These are phyloP conservation scores for Drosophila limbata DNA, from an alignment of 2,888 invertebrate genomes.

Conservation along the genomic window DNA sequence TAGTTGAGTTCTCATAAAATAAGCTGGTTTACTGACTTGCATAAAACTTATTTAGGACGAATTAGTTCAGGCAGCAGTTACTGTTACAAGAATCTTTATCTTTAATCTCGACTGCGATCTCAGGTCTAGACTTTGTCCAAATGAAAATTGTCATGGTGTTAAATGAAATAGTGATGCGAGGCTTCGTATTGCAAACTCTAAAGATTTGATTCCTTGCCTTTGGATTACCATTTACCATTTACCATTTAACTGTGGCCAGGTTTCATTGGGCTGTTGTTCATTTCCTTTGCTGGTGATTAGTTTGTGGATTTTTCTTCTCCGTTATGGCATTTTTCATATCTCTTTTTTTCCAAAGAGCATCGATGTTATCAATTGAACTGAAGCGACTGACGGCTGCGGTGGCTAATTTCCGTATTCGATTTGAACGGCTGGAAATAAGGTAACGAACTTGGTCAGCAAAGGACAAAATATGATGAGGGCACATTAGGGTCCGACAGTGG, in stretches of 20 bases:
- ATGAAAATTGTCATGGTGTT: slow-evolving; percentile 48
- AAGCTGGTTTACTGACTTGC: slow-evolving; percentile 46
- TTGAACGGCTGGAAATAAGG: slow-evolving; percentile 57
- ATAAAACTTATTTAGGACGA: slow-evolving; percentile 7
- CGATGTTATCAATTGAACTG: slow-evolving; percentile 74
- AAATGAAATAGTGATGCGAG: slow-evolving; percentile 22
- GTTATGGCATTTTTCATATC: slow-evolving; percentile 12
- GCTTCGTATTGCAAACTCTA: slow-evolving; percentile 42
- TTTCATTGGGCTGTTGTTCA: slow-evolving; percentile 71
- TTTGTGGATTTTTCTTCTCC: slow-evolving; percentile 52
- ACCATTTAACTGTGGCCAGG: slow-evolving; percentile 48
- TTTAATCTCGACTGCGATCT: slow-evolving; percentile 34
- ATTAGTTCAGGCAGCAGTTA: slow-evolving; percentile 15
- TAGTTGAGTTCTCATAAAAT: not conserved
- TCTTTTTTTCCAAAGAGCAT: slow-evolving; percentile 17
- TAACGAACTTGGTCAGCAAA: slow-evolving; percentile 62
- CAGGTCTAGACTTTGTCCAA: slow-evolving; percentile 25
- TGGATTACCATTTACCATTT: slow-evolving; percentile 38
- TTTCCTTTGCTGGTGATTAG: slow-evolving; percentile 75
- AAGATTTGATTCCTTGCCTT: slow-evolving; percentile 57
- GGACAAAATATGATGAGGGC: slow-evolving; percentile 34
- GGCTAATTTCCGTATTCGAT: slow-evolving; percentile 69
- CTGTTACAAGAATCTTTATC: slow-evolving; percentile 19
- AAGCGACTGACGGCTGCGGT: slow-evolving; percentile 40
- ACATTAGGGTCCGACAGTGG: slow-evolving; percentile 26